Base-by-base conservation (phyloP, 1,140 invertebrate species). In the Ostrea denselamellosa region DNA sequence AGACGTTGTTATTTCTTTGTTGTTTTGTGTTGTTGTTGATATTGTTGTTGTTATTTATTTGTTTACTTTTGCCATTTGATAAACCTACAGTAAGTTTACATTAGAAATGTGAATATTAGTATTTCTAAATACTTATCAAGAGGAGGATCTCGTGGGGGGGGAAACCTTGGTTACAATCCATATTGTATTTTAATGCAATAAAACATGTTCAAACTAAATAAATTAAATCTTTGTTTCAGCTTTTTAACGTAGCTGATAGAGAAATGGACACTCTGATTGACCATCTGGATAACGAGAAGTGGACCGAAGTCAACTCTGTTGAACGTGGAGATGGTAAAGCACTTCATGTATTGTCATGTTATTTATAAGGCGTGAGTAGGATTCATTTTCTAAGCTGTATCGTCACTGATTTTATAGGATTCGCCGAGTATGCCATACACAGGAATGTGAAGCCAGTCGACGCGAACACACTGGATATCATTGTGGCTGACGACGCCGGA, bases 381-480 rank as follows among this genome's bases (percentile, higher is more conserved):
- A 62, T 44, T 44, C 34, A 44, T 44, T 44, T 44, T 5, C 34
- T 44, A 44, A 2, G 34, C 34, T 44, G 34, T 44, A 44, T 44
- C 34, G 34, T 44, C 58, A 14, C 7, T 62, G 7, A 14, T 44
- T 9, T 25, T 14, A 0, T 44, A 89, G 71, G 82, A 54, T 86
- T 65, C 52, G 68, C 25, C n/a, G 84, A 85, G 58, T 88, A 56
- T 28, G 53, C 84, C 53, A 56, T 88, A 5, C 85, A 87, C 58
- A 81, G 83, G 53, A 77, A 85, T 8, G 25, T 25, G 14, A 88
- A 81, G 54, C 84, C 44, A 19, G 34, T 52, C 2, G 87, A 88
- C n/a, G 19, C 83, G 17, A 85, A 77, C 65, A 88, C 83, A 5
- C 51, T 88, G 22, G 19, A 22, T 14, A 28, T 88, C 25, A 62